Conservation (phyloP, 1,140 invertebrate genomes). For the Myzus persicae region DNA sequence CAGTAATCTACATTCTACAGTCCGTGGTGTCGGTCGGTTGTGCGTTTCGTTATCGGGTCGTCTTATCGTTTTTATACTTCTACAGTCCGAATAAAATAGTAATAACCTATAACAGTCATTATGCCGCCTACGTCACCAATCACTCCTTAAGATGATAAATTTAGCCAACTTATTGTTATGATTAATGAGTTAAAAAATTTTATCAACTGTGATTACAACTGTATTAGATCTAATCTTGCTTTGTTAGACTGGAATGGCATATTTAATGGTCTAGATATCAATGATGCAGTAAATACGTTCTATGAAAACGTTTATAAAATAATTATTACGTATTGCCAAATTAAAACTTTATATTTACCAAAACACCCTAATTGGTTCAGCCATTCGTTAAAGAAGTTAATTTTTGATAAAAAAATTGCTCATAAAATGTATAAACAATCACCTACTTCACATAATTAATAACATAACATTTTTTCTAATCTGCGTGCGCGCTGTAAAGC, state of each 20-base stretch:
- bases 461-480: slow-evolving; percentile 13
- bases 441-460: slow-evolving; percentile 22
- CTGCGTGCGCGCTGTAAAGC: slow-evolving; percentile 30
- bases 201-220: slow-evolving; percentile 3
- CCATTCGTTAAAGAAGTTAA: slow-evolving; percentile 19
- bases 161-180: no score
- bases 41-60: no score
- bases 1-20: no score
- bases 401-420: slow-evolving; percentile 45
- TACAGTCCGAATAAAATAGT: no score
- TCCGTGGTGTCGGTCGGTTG: no score
- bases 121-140: no score
- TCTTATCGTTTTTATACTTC: no score
- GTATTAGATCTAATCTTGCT: slow-evolving; percentile 25
- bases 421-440: slow-evolving; percentile 35
- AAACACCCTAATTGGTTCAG: slow-evolving; percentile 20
- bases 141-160: no score
- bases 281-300: slow-evolving; percentile 20
- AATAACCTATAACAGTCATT: no score
- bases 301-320: slow-evolving; percentile 29
- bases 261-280: slow-evolving; percentile 31
- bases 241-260: slow-evolving; percentile 35
- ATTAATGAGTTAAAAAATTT: no score
- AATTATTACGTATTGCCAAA: background rate
- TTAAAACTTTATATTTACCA: slow-evolving; percentile 30